Evolutionary conservation across 2,113 vertebrate genomes (phyloP), one percentile per base, ranked within the genome.

Genomic region (Puntigrus tetrazona): DNA sequence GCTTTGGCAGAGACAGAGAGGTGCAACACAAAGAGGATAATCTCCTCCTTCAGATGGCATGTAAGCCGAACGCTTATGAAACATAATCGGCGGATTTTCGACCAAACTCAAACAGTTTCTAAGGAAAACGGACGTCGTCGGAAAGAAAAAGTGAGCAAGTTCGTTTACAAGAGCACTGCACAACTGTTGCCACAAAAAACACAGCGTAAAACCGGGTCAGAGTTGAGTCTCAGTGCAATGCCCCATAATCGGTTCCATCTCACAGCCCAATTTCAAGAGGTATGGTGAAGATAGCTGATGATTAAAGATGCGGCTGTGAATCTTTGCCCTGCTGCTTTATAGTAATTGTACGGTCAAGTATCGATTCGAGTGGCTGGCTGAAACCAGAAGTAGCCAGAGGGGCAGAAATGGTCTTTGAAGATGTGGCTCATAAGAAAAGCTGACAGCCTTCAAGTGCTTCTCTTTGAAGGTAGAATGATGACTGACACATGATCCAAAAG

Each of bases 1-100:
- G 86, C 85, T 74, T 88, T 87, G 85, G 43, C 36, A 20, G 22
- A 78, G 36, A 59, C 29, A 16, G 88, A 31, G 85, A 91, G 88
- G 79, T 85, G 88, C 73, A 82, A 88, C 84, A 88, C 52, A 90
- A 90, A 88, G 81, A 89, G 81, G 43, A 81, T 89, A 89, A 91
- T 91, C 91, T 61, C 78, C 84, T 52, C 87, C 83, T 88, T 91
- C 86, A 88, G 84, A 88, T 87, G 82, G 85, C 18, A 81, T 92
- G 91, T 92, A 91, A 92, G 86, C 90, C 83, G 52, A 63, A 55
- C 84, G 91, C 90, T 90, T 38, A 83, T 87, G 86, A 85, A 82
- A 87, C 79, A 78, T 81, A 91, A 92, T 90, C 87, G 75, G 86
- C 86, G 87, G 88, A 89, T 90, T 91, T 90, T 78, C 78, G 50